Evolutionary conservation across 2,113 vertebrate species (phyloP), one percentile per base, ranked within the genome.

Genomic region (Sorex araneus): DNA sequence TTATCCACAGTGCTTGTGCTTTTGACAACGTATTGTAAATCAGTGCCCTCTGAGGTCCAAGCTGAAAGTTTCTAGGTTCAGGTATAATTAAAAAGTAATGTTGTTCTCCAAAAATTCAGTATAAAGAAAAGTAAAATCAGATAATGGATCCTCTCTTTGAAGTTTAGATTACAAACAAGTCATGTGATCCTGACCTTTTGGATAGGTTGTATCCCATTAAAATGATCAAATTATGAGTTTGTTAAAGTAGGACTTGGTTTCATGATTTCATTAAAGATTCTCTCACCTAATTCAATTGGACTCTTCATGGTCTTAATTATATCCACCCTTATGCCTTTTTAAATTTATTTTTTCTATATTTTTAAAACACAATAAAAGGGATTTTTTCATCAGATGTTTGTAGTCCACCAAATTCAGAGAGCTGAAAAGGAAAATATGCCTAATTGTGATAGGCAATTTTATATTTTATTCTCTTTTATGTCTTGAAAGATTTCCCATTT

Each of bases 401-500:
- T 66, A 88, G 88, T 82, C 16, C 74, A 74, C 69, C 36, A 77
- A 90, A 92, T 27, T 90, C 47, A 25, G 2, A 74, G 69, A 85
- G 12, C 6, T 94, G 43, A 84, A 94, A 71, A 87, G 73, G 95
- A 87, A 16, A 11, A 60, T 27, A 36, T 32, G 67, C 12, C 47
- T 93, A 36, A 87, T 94, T 89, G 23, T 75, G 79, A 66, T 36
- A 43, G 32, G n/a, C 15, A 45, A 2, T 67, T 95, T 81, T 93
- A 57, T 83, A 74, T 57, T 76, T 90, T 83, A 27, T 54, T 1
- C 28, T 76, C 69, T 54, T 92, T 77, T 57, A 18, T 92, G 57
- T 89, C 47, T 92, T 80, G 16, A 74, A 94, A 94, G 97, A 91
- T 93, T 96, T 96, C 93, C 85, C 63, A 75, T 67, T 82, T 32